phyloP scores from a whole-genome alignment of 2,888 invertebrate species.

The Chirona hameri region DNA sequence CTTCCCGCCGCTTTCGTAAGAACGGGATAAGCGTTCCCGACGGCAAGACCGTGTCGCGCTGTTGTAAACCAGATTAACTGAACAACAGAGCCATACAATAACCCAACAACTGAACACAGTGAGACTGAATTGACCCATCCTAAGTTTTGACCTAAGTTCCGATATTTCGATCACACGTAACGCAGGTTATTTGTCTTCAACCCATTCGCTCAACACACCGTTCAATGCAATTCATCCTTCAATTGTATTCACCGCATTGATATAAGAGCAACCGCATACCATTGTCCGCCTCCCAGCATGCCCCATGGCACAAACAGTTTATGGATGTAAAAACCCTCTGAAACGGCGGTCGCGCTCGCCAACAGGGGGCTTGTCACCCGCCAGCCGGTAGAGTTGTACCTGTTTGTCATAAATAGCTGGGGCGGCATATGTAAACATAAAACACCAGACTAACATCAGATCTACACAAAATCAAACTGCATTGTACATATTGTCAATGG shows the following conservation, averaged over 20 bases:
- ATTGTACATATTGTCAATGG: constrained; percentile 7
- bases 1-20: too few relatives aligned
- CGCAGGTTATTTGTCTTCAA: too few relatives aligned
- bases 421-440: neutral
- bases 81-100: too few relatives aligned
- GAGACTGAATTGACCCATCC: too few relatives aligned
- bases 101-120: too few relatives aligned
- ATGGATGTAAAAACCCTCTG: neutral
- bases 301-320: neutral
- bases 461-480: neutral
- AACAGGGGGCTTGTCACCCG: neutral
- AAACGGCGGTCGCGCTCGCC: neutral
- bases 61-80: too few relatives aligned
- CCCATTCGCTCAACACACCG: too few relatives aligned
- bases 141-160: too few relatives aligned
- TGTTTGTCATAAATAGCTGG: neutral
- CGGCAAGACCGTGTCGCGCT: too few relatives aligned
- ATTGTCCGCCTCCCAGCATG: neutral
- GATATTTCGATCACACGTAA: too few relatives aligned
- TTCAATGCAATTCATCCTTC: neutral
- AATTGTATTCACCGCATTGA: neutral
- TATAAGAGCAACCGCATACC: neutral
- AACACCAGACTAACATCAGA: neutral
- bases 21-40: too few relatives aligned
- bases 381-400: neutral